Evolutionary conservation across 2,797 vertebrate species (phyloP), one percentile per base, ranked within the genome.

Genomic region (Morelia viridis): DNA sequence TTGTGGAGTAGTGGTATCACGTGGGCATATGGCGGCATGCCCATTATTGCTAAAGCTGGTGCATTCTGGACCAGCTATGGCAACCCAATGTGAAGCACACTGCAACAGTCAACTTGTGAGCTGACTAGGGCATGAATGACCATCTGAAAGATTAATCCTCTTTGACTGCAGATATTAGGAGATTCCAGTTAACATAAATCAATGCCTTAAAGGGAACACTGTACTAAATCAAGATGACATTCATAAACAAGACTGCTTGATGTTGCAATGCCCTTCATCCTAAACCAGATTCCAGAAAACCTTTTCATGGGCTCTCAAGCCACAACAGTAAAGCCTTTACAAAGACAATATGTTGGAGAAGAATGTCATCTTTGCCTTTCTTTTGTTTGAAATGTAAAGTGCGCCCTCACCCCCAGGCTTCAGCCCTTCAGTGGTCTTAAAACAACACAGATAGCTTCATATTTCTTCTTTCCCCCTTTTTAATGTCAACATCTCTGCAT

Each of bases 291-390:
- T 92, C 97, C 97, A 98, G 97, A 97, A 98, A 97, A 96, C 94
- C 97, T 97, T 98, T 98, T 98, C 97, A 97, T 97, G 95, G 96
- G 97, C 94, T 95, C 95, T 97, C 96, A 97, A 96, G 95, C 96
- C 97, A 96, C 97, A 97, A 97, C 96, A 97, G 93, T 97, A 97
- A 97, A 97, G 95, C 96, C 93, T 96, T 96, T 94, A n/a, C 96
- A 94, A 95, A 97, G 95, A 96, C 96, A 97, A 96, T 95, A 95
- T 96, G 95, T 96, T 97, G 96, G 96, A 94, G 94, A 93, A 95
- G 91, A 95, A 97, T 96, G 96, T 96, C 97, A 97, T 0, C 9
- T 94, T 95, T 96, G 96, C 94, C 95, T 97, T 97, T 95, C 96
- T 96, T 96, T 96, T 95, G 92, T 94, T 96, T 96, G 96, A 96